Evolutionary conservation across 2,888 invertebrate genomes (phyloP).

Genomic region (Punctoribates punctum): DNA sequence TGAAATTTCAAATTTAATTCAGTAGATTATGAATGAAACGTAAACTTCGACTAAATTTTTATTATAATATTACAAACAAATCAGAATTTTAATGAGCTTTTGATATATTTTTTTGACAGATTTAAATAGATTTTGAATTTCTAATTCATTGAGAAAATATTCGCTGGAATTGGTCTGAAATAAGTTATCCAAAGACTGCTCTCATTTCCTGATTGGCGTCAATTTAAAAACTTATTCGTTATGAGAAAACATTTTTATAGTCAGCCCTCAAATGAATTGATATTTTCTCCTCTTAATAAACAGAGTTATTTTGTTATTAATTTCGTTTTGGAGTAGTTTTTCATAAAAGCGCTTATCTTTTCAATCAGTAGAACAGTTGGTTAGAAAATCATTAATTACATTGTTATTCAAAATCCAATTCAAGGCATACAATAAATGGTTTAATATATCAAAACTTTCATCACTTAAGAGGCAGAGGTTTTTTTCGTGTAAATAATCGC

Average conservation of each 20-base stretch:
- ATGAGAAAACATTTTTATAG: not conserved
- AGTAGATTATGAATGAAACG: not conserved
- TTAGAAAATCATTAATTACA: conserved; percentile 13
- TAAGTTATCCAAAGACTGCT: not conserved
- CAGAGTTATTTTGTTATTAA: not conserved
- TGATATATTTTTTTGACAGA: too few relatives aligned
- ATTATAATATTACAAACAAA: not conserved
- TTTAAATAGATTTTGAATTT: not conserved
- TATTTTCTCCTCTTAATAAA: not conserved
- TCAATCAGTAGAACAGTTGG: conserved; percentile 11
- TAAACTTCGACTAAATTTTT: not conserved
- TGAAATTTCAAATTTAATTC: not conserved
- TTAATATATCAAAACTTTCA: conserved; percentile 5
- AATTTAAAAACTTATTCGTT: not conserved
- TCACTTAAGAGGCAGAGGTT: not conserved
- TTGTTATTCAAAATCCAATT: not conserved
- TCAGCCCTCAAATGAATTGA: not conserved
- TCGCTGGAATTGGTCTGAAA: too few relatives aligned
- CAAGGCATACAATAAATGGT: not conserved
- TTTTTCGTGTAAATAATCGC: not conserved
- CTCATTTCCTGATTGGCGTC: not conserved
- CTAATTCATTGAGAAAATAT: not conserved
- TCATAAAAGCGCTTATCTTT: not conserved
- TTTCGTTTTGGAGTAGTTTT: not conserved
- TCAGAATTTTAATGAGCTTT: not conserved